Percentiles rank a stretch among this genome's conserved stretches.
phyloP scores from a whole-genome alignment of 2,888 invertebrate species.

The Odontothrips loti region DNA sequence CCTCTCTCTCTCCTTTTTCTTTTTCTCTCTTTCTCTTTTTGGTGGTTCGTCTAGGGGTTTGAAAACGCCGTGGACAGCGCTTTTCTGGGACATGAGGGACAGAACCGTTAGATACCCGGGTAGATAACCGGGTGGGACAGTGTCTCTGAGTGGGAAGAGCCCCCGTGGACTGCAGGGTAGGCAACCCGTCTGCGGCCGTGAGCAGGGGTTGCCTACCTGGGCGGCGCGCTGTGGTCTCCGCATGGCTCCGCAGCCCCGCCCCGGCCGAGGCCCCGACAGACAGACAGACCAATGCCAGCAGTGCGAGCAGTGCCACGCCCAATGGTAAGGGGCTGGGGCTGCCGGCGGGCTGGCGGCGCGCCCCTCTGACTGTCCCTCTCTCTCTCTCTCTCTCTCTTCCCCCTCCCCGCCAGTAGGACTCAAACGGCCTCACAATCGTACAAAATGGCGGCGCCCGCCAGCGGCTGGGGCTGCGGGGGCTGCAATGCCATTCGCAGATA shows the following conservation, averaged over 20 bases:
- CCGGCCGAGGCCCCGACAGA: too few relatives aligned
- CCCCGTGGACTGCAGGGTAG: neutral
- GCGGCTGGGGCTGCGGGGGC: neutral
- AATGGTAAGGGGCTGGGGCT: neutral
- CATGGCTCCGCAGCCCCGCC: too few relatives aligned
- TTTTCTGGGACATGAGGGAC: neutral
- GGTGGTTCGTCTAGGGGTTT: neutral
- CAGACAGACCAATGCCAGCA: neutral
- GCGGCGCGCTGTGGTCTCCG: too few relatives aligned
- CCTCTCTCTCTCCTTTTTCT: neutral
- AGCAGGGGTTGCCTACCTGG: too few relatives aligned
- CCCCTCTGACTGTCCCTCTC: neutral
- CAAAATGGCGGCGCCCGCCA: neutral
- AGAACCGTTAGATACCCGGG: neutral
- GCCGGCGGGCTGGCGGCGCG: too few relatives aligned
- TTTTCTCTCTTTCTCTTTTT: neutral
- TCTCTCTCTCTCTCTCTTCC: neutral
- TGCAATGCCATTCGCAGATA: neutral
- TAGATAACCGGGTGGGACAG: neutral
- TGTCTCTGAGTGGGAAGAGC: neutral
- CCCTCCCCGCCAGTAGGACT: neutral
- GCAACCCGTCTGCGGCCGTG: too few relatives aligned
- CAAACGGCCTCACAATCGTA: conserved; percentile 4
- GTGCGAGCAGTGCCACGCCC: neutral
- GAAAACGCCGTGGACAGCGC: neutral